Evolutionary conservation across 1,140 invertebrate species (phyloP).

Genomic region (Odontomachus brunneus): DNA sequence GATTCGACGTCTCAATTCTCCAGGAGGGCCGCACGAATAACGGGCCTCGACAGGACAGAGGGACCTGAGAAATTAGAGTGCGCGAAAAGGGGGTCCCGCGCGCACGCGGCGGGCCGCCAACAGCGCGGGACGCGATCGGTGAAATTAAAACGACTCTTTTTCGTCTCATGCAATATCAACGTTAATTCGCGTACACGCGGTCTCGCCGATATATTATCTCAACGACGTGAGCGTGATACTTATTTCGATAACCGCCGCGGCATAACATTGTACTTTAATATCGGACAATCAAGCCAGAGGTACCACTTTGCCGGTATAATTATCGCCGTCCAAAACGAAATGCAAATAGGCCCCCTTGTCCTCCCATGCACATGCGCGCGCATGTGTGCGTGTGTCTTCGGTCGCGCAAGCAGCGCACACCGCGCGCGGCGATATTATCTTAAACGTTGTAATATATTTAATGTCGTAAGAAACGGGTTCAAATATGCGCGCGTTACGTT

Average conservation of each 20-base stretch:
- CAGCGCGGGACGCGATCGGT: constrained; percentile 6
- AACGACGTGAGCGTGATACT: constrained; percentile 61
- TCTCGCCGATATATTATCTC: constrained; percentile 54
- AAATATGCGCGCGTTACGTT: constrained; percentile 46
- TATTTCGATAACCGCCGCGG: constrained; percentile 52
- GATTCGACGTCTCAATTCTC: constrained; percentile 8
- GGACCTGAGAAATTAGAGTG: background rate
- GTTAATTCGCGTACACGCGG: constrained; percentile 55
- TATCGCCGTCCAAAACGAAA: constrained; percentile 62
- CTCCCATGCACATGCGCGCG: too few species aligned
- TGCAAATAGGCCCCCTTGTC: constrained; percentile 40
- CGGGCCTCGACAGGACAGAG: background rate
- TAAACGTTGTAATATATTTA: constrained; percentile 65
- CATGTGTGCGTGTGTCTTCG: background rate
- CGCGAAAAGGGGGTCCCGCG: background rate
- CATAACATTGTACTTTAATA: constrained; percentile 56
- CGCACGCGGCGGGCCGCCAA: background rate
- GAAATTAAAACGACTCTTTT: constrained; percentile 57
- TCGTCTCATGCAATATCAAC: constrained; percentile 47
- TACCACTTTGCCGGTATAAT: constrained; percentile 56
- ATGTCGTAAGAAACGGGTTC: constrained; percentile 56
- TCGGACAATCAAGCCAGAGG: constrained; percentile 50
- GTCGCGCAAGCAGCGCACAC: background rate
- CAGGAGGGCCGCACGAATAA: background rate
- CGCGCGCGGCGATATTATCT: constrained; percentile 57